Conservation (phyloP, 2,888 invertebrate genomes). For the Tipula vernalis region DNA sequence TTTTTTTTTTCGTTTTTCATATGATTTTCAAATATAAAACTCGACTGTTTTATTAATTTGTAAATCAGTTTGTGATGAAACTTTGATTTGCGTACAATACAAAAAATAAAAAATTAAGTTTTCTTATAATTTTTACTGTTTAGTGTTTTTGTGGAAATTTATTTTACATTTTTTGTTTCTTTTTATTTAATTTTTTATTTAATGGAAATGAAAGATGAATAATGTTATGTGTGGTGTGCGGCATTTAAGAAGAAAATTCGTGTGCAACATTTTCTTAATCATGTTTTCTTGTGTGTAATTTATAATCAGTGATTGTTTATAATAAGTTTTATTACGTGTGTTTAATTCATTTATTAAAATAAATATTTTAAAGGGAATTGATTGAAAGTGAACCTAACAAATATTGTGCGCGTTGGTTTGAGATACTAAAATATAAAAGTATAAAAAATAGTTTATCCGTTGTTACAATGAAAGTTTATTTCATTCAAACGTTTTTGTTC, state of each 20-base stretch:
- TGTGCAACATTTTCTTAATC: background rate
- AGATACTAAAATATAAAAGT: background rate
- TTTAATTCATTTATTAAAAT: background rate
- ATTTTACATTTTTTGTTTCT: background rate
- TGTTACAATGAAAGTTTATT: background rate
- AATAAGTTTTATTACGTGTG: background rate
- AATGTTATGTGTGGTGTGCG: background rate
- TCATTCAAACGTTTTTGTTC: background rate
- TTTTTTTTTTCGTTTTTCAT: background rate
- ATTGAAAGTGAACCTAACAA: background rate
- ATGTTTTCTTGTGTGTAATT: background rate
- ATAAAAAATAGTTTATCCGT: background rate
- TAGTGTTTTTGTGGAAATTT: background rate
- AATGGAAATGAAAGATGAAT: background rate
- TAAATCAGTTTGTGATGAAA: constrained; percentile 7
- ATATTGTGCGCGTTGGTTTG: background rate
- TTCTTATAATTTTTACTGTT: background rate
- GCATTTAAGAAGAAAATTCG: background rate
- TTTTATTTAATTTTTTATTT: background rate
- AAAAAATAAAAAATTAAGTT: background rate
- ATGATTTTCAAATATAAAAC: constrained; percentile 5
- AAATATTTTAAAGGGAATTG: background rate
- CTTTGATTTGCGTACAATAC: constrained; percentile 7
- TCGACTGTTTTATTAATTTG: constrained; percentile 5
- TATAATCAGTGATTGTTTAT: background rate